Evolutionary conservation across 2,113 vertebrate species (phyloP).

Genomic region (Elachura formosa): DNA sequence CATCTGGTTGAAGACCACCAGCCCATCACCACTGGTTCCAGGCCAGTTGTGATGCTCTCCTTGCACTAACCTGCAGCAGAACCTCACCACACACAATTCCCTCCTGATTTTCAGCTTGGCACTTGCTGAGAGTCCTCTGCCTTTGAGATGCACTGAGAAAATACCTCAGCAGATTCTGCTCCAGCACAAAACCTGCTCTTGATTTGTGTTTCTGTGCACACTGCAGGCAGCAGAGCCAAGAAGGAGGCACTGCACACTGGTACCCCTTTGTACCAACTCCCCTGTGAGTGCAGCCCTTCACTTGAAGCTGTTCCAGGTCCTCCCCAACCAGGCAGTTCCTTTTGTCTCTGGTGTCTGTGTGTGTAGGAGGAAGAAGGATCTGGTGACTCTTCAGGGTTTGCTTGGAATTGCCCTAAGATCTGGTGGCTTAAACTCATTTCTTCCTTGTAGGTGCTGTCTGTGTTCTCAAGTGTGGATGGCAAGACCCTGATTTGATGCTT

Average conservation of each 20-base stretch:
- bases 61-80: background rate
- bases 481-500: background rate
- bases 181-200: background rate
- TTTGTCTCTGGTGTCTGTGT: background rate
- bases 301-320: background rate
- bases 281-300: background rate
- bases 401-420: background rate
- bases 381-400: background rate
- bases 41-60: background rate
- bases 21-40: fast-evolving
- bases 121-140: fast-evolving
- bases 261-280: background rate
- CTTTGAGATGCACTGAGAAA: background rate
- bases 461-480: background rate
- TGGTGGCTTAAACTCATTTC: background rate
- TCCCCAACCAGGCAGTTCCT: background rate
- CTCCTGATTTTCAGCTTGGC: background rate
- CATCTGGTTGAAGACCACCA: background rate
- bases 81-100: fast-evolving
- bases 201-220: background rate
- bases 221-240: background rate
- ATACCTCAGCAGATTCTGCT: background rate
- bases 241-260: background rate
- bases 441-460: background rate
- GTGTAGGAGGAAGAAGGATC: background rate